phyloP scores from a whole-genome alignment of 2,888 invertebrate genomes.

The Lepidocyrtinus sp. region DNA sequence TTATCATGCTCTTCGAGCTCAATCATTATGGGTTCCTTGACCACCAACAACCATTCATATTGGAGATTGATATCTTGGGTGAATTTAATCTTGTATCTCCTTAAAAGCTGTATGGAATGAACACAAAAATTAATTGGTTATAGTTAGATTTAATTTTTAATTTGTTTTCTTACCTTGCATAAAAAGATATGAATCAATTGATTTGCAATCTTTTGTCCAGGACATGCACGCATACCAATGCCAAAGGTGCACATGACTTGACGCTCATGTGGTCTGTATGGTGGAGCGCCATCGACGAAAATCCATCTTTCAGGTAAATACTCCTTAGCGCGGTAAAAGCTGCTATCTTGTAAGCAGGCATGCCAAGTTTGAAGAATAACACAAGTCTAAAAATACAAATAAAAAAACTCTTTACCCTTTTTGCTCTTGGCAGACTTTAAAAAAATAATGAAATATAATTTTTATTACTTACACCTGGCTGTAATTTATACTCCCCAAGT shows the following conservation, averaged over 20 bases:
- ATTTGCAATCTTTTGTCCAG: slow-evolving; percentile 88
- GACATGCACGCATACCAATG: slow-evolving; percentile 85
- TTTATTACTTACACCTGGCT: slow-evolving; percentile 79
- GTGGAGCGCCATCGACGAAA: slow-evolving; percentile 68
- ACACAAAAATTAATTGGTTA: slow-evolving; percentile 64
- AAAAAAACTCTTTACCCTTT: neutral
- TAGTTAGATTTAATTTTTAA: neutral
- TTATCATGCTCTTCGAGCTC: slow-evolving; percentile 37
- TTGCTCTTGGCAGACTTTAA: neutral
- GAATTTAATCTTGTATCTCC: slow-evolving; percentile 81
- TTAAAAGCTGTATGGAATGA: slow-evolving; percentile 79
- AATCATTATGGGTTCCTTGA: slow-evolving; percentile 82
- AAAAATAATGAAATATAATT: slow-evolving; percentile 13
- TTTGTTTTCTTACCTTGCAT: slow-evolving; percentile 29
- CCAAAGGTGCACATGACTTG: slow-evolving; percentile 85
- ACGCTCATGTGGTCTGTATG: slow-evolving; percentile 76
- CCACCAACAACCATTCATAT: slow-evolving; percentile 87
- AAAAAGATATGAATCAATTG: slow-evolving; percentile 72
- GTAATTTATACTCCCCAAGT: slow-evolving; percentile 79
- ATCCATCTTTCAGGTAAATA: slow-evolving; percentile 88
- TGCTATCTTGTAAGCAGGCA: slow-evolving; percentile 83
- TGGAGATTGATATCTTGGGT: slow-evolving; percentile 81
- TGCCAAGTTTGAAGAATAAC: slow-evolving; percentile 87
- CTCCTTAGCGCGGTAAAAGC: slow-evolving; percentile 81
- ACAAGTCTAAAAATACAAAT: slow-evolving; percentile 76